Evolutionary conservation across 1,140 invertebrate species (phyloP), one percentile per base, ranked within the genome.

Genomic region (Cylas formicarius): DNA sequence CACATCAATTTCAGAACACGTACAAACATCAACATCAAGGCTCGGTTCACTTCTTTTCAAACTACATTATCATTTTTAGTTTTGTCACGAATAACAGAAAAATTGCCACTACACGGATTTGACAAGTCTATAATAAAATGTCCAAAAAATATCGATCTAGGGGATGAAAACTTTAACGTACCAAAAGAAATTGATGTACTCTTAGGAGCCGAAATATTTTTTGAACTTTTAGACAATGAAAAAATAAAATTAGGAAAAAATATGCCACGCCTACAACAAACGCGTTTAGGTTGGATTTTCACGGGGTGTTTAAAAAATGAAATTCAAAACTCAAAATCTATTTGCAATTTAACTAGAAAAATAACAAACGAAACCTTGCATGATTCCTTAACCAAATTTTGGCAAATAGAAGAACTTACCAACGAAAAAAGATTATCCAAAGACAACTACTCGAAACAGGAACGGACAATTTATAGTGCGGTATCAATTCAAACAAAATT

Each of bases 251-350:
- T 54, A 23, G 54, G 47, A 19, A 27, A 16, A 4, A 42, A 44
- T 17, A 28, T 53, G 10, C 55, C 52, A 2, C 49, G 27, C 24
- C 27, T 64, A 8, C 59, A 61, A 41, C 34, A 63, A 52, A 61
- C 56, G n/a, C 33, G 52, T 29, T 46, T 66, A 10, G 60, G 57
- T 9, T 65, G 58, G 58, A 44, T 57, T 27, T 27, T 57, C 17
- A 20, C 22, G 8, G 51, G 47, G 14, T n/a, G n/a, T n/a, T n/a
- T n/a, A n/a, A n/a, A n/a, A n/a, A n/a, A n/a, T n/a, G n/a, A n/a
- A n/a, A n/a, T n/a, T n/a, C n/a, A n/a, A n/a, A n/a, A n/a, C n/a
- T n/a, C n/a, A 10, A 19, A 35, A 35, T 7, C 1, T 35, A 3
- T n/a, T n/a, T n/a, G n/a, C 8, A 18, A 14, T 36, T 9, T 14